Percentiles rank a stretch among this genome's conserved stretches.
These are phyloP conservation scores for Dolichopus griseipennis DNA, from an alignment of 2,888 invertebrate species.

Conservation along the genomic window DNA sequence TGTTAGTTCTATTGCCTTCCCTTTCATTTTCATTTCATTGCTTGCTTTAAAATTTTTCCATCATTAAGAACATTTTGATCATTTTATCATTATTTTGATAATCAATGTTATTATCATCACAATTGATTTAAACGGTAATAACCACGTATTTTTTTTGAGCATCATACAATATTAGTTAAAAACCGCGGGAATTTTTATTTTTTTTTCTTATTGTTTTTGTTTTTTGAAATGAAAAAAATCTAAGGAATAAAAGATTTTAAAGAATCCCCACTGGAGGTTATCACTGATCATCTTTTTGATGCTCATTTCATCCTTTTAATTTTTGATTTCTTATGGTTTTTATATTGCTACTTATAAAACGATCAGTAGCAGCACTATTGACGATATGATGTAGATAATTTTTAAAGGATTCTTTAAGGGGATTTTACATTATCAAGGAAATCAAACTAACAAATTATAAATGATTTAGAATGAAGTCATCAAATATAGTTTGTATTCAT, in stretches of 20 bases:
- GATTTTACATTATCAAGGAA: background rate
- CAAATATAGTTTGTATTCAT: too few relatives aligned
- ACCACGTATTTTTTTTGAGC: background rate
- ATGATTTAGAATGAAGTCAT: too few relatives aligned
- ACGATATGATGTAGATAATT: background rate
- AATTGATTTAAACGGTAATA: background rate
- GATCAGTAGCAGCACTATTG: background rate
- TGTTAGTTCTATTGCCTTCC: too few relatives aligned
- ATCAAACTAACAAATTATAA: too few relatives aligned
- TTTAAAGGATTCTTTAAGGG: background rate
- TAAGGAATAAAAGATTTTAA: background rate
- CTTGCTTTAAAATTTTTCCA: background rate
- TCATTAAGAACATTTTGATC: background rate
- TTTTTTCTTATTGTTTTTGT: background rate
- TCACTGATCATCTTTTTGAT: conserved; percentile 6
- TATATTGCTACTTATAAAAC: background rate
- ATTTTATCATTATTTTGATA: background rate
- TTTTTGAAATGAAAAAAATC: too few relatives aligned
- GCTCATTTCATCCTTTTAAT: background rate
- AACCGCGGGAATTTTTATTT: background rate
- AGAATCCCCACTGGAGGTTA: conserved; percentile 1
- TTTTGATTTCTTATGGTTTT: background rate
- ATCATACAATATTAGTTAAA: background rate
- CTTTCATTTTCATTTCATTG: background rate
- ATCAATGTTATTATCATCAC: background rate